Base-by-base conservation (phyloP, 1,140 invertebrate genomes). In the Teleogryllus occipitalis region DNA sequence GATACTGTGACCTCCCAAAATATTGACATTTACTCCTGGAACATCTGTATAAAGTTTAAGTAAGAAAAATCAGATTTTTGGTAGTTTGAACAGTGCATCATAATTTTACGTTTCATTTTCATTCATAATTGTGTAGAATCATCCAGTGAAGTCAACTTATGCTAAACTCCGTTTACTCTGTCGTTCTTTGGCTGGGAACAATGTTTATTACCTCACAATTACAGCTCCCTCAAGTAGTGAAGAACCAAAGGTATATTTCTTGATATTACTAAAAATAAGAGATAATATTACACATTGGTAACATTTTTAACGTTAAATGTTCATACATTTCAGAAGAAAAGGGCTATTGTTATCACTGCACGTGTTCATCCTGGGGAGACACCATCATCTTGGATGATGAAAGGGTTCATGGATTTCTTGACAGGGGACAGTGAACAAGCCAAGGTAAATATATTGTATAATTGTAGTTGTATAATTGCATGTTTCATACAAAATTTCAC, bases 301-400 rank as follows among this genome's bases (percentile, higher is more conserved):
- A 21, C 7, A 8, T 75, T 75, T 75, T 12, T 46, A 39, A 8
- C 7, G 27, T 14, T 75, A 12, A 8, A 21, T 75, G 8, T 4
- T 14, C 12, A 39, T n/a, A 18, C 39, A 47, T 8, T 39, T 10
- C 27, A 79, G 79, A 80, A 80, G 47, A 80, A 80, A 74, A 91
- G 92, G 85, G 93, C 93, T 0, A 91, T 97, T 79, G 93, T 98
- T 47, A 90, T 98, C 80, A 95, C 95, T 46, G 94, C 94, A 0
- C 89, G 97, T 81, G 97, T 98, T 21, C 97, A 98, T 88, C 97
- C 97, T n/a, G 96, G 96, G 8, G 97, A 98, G 87, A 95, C 95
- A 39, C 97, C 97, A 74, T 92, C 96, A 0, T 97, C 95, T 7
- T 98, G 95, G 95, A 96, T 97, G 89, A 98, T 98, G 96, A 97